These are phyloP conservation scores for Macroteleia sp. DNA, from an alignment of 2,888 invertebrate species.

Conservation along the genomic window DNA sequence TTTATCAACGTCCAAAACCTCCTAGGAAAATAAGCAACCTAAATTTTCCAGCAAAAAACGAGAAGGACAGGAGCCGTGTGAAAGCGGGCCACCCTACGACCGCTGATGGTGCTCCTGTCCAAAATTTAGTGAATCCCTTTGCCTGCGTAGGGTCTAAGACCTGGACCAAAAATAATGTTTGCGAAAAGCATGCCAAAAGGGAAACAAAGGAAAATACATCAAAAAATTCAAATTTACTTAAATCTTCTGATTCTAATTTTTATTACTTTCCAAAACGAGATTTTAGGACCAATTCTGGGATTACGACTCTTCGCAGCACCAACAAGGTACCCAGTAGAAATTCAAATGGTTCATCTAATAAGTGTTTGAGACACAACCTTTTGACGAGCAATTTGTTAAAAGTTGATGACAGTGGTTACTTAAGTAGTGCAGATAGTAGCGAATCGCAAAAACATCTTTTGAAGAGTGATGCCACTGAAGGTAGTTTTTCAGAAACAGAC, in stretches of 20 bases:
- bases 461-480: slow-evolving; percentile 76
- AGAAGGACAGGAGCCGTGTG: slow-evolving; percentile 86
- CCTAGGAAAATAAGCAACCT: slow-evolving; percentile 31
- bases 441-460: slow-evolving; percentile 79
- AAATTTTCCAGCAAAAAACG: slow-evolving; percentile 87
- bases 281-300: neutral
- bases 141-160: slow-evolving; percentile 73
- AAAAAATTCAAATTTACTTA: slow-evolving; percentile 2
- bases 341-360: neutral
- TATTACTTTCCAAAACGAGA: slow-evolving; percentile 28
- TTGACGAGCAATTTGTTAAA: slow-evolving; percentile 17
- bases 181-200: slow-evolving; percentile 31
- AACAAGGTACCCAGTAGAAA: neutral
- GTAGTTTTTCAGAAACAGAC: slow-evolving; percentile 90
- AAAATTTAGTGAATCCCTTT: slow-evolving; percentile 61
- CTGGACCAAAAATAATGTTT: slow-evolving; percentile 38
- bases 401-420: slow-evolving; percentile 90
- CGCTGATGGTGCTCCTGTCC: slow-evolving; percentile 82
- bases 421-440: slow-evolving; percentile 91
- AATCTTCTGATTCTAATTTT: slow-evolving; percentile 32
- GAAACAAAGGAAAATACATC: neutral
- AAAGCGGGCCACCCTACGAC: slow-evolving; percentile 82
- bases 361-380: slow-evolving; percentile 16
- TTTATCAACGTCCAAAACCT: slow-evolving; percentile 51
- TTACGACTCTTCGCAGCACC: slow-evolving; percentile 13